These are phyloP conservation scores for Poecilia velifera DNA, from an alignment of 2,797 vertebrate genomes.

Conservation along the genomic window DNA sequence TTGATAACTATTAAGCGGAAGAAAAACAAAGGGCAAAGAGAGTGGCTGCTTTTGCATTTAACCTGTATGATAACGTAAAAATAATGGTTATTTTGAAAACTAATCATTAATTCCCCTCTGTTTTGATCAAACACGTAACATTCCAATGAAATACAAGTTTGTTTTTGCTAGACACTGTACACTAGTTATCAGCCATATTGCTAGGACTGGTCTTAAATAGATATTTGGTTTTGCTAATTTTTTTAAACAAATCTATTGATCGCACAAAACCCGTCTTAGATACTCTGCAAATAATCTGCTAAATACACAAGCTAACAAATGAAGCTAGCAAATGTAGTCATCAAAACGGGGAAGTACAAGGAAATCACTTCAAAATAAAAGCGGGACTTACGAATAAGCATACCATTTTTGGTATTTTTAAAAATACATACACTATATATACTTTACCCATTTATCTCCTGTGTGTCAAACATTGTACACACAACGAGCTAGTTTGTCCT, in stretches of 20 bases:
- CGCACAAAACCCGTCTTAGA: neutral
- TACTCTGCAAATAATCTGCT: neutral
- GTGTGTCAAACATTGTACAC: neutral
- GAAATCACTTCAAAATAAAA: slow-evolving; percentile 59
- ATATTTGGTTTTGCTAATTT: neutral
- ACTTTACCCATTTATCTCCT: neutral
- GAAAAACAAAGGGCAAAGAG: neutral
- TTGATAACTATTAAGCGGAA: neutral
- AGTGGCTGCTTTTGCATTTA: neutral
- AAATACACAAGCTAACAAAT: slow-evolving; percentile 60
- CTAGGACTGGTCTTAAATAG: neutral
- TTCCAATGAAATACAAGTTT: neutral
- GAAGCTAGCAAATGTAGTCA: slow-evolving; percentile 14
- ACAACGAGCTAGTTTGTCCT: neutral
- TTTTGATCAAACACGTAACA: neutral
- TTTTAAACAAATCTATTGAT: neutral
- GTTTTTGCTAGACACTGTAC: neutral
- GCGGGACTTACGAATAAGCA: neutral
- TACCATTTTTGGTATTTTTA: neutral
- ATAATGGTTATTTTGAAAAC: neutral
- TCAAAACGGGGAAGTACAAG: slow-evolving; percentile 21
- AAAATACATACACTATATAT: neutral
- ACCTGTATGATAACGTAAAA: neutral
- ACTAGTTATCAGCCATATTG: neutral
- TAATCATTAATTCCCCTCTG: neutral